A percentile compares a stretch with the other conserved stretches of the same genome.
Conservation (phyloP, 2,888 invertebrate species). For the Metallyticus violacea region DNA sequence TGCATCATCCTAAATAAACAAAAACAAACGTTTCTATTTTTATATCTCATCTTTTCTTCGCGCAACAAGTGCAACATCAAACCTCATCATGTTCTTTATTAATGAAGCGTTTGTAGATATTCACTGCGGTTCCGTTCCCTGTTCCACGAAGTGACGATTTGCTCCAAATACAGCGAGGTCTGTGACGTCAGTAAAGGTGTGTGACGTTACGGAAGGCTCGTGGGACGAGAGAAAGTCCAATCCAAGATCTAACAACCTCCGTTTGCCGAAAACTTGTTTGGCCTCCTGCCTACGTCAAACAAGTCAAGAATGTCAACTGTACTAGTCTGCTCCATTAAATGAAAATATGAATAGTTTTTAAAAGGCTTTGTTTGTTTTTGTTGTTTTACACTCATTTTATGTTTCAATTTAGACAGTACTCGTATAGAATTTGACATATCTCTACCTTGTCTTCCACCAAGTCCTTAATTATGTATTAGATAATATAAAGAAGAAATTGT, state of each 20-base stretch:
- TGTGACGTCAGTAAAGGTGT: background rate
- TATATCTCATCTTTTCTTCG: no score
- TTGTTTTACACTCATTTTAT: no score
- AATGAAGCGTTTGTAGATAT: background rate
- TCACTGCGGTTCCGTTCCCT: no score
- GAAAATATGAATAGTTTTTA: background rate
- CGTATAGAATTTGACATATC: no score
- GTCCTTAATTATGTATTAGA: no score
- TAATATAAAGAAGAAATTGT: no score
- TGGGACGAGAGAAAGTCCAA: background rate
- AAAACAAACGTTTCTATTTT: no score
- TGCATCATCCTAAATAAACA: no score
- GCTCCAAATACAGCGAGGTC: background rate
- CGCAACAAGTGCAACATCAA: background rate
- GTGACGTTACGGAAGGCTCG: background rate
- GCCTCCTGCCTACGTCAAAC: background rate
- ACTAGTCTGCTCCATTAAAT: background rate
- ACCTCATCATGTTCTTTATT: background rate
- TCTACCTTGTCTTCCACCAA: no score
- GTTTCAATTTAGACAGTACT: no score
- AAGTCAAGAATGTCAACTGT: background rate
- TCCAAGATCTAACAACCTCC: background rate
- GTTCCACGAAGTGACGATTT: background rate
- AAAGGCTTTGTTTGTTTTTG: background rate
- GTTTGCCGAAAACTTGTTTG: background rate